Conservation (phyloP, 2,797 vertebrate genomes). For the Urophycis tenuis region DNA sequence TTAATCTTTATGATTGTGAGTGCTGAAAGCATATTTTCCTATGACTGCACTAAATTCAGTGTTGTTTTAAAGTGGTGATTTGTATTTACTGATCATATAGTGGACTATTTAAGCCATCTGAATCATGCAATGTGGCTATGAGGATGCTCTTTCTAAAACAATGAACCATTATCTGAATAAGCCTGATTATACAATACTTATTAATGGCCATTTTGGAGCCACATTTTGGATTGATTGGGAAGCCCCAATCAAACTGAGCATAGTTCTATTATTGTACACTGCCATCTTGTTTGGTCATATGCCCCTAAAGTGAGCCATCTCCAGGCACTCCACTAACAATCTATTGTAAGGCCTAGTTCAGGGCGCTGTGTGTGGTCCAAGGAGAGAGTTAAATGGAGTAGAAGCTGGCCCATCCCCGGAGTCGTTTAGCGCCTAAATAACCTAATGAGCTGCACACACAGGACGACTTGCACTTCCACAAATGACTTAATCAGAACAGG, state of each 20-base stretch:
- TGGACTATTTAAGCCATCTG: too few relatives aligned
- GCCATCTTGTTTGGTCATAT: background rate
- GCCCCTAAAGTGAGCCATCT: background rate
- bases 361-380: background rate
- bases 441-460: background rate
- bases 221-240: background rate
- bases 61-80: too few relatives aligned
- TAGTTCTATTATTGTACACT: background rate
- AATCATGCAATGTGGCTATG: too few relatives aligned
- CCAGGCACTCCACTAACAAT: background rate
- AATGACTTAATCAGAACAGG: constrained; percentile 1
- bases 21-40: too few relatives aligned
- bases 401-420: background rate
- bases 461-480: background rate
- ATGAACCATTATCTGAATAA: too few relatives aligned
- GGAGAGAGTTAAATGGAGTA: background rate
- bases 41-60: too few relatives aligned
- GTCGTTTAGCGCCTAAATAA: background rate
- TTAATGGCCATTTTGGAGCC: too few relatives aligned
- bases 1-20: too few relatives aligned
- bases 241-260: too few relatives aligned
- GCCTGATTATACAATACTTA: too few relatives aligned
- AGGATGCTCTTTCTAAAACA: too few relatives aligned
- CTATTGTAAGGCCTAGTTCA: background rate
- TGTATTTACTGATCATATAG: too few relatives aligned